Percentiles rank a stretch among this genome's conserved stretches.
Conservation (phyloP, 2,797 vertebrate genomes). For the Tadarida brasiliensis region DNA sequence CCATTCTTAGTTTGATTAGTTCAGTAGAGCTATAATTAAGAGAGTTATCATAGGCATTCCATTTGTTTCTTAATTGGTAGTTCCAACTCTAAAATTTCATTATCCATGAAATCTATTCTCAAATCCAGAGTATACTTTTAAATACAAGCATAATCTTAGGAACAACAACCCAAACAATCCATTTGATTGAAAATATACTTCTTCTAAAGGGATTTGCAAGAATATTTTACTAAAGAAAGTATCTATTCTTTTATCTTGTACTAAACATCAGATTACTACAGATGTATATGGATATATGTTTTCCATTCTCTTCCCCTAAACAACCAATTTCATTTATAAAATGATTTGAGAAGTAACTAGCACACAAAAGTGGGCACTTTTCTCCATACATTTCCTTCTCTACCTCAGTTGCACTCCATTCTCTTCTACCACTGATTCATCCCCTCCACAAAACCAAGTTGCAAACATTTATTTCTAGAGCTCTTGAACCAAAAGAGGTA, state of each 20-base stretch:
- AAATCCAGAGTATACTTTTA: constrained; percentile 21
- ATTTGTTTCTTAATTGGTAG: constrained; percentile 31
- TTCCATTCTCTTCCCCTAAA: neutral
- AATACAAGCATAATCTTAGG: neutral
- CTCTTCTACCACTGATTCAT: neutral
- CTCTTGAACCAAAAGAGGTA: constrained; percentile 1
- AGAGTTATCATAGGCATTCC: neutral
- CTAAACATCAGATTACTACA: neutral
- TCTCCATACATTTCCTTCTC: neutral
- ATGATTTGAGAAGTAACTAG: neutral
- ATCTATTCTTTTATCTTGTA: neutral
- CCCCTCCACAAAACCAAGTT: neutral
- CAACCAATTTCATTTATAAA: neutral
- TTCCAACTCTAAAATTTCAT: constrained; percentile 53
- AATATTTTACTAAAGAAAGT: neutral
- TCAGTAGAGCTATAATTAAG: neutral
- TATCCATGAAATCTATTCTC: constrained; percentile 59
- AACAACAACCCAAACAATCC: neutral
- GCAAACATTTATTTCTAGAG: neutral
- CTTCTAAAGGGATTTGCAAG: neutral
- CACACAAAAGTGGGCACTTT: neutral
- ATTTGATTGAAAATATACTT: constrained; percentile 50
- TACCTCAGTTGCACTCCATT: neutral
- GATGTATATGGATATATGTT: neutral
- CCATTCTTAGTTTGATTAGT: constrained; percentile 7